Evolutionary conservation across 2,113 vertebrate genomes (phyloP), one percentile per base, ranked within the genome.

Genomic region (Chaetops frenatus): DNA sequence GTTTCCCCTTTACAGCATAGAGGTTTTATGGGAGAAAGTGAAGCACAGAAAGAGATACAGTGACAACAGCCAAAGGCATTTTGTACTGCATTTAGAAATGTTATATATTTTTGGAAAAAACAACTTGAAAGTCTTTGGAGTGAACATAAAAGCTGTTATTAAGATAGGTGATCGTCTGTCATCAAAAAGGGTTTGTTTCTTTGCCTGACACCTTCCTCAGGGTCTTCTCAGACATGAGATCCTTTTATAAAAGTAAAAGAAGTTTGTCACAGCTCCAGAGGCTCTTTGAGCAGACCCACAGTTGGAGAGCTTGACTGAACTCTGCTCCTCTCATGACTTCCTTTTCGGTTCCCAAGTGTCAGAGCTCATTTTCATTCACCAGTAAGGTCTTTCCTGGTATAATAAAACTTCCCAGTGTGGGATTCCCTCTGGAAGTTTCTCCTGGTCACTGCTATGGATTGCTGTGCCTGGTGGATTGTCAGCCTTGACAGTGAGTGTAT

Each of bases 391-490:
- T 66, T 70, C 8, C 38, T 64, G 60, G 6, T 38, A 1, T 27
- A 45, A 48, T 2, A 28, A 38, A 71, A 27, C 18, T 38, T 48
- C 28, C 13, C 27, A 20, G 28, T n/a, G 17, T 42, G 78, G 44
- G 19, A 71, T 84, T 71, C 15, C 8, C n/a, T 76, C 11, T 47
- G 64, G 31, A 65, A 38, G 33, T 18, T 35, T 67, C 65, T 80
- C 2, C 0, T 33, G 35, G 23, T 64, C 7, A 3, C n/a, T 53
- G 48, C 24, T 22, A 1, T 35, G 64, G 56, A 2, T 21, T 45
- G 72, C 33, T 60, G 64, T 48, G 21, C 20, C 24, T 76, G n/a
- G 61, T 66, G 29, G 22, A 67, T 78, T 79, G 45, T 17, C 29
- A 33, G 48, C 62, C 36, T 23, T 71, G 36, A 25, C 87, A 90